Base-by-base conservation (phyloP, 2,888 invertebrate genomes). In the Macroteleia sp. region DNA sequence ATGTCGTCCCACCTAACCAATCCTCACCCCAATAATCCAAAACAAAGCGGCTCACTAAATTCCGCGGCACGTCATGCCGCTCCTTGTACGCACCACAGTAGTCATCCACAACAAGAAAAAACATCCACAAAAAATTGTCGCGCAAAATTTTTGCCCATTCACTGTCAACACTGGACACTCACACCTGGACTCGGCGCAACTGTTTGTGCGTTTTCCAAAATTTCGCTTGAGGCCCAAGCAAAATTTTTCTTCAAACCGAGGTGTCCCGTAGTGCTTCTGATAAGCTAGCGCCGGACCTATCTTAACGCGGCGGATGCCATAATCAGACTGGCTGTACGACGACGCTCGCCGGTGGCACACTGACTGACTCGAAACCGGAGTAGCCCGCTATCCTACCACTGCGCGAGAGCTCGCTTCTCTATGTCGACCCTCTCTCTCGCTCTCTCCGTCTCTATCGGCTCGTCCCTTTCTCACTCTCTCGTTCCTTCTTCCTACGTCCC, bases 311-410 rank as follows among this genome's bases (percentile, higher is more conserved):
- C 77, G 57, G 54, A 67, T 69, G 57, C 67, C 77, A 77, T 73
- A 67, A 77, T 77, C 73, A 56, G 73, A 77, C 73, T 74, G 74
- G 46, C 59, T 73, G 62, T 73, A 61, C 70, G 81, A 78, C 81
- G 79, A 79, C 83, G 87, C 85, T 87, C 85, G 90, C 90, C 90
- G 90, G 90, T 91, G 91, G 91, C 91, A 91, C 91, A 91, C 91
- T 91, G 91, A 91, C 91, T 91, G 91, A 91, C 88, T 90, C 90
- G 83, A 80, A 87, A 87, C 86, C 86, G 85, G 89, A 86, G 84
- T 87, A 87, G 87, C 85, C 89, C 88, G 89, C 88, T 88, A 89
- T 87, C 87, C 80, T 82, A 90, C 88, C 90, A 89, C 84, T 83
- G 83, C 82, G 69, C 77, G 76, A 71, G 67, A 57, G 59, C 52